Conservation (phyloP, 1,140 invertebrate genomes). For the Achroia grisella region DNA sequence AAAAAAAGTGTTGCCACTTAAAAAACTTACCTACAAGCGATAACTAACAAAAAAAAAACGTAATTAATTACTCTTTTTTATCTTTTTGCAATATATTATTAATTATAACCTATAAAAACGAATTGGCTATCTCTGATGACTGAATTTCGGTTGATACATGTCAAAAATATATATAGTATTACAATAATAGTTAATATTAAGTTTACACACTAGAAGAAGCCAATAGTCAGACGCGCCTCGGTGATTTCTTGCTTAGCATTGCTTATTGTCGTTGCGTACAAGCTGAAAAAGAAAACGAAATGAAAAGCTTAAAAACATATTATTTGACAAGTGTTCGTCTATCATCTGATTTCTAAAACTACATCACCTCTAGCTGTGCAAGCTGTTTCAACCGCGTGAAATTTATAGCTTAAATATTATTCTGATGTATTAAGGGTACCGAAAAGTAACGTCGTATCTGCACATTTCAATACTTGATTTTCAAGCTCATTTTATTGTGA, state of each 20-base stretch:
- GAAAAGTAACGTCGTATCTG: too few species aligned
- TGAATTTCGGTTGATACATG: constrained; percentile 13
- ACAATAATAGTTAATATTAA: constrained; percentile 3
- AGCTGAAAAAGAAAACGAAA: constrained; percentile 36
- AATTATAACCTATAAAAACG: constrained; percentile 5
- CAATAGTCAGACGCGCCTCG: neutral
- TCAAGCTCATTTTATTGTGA: too few species aligned
- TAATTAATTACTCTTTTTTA: constrained; percentile 4
- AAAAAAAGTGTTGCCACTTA: too few species aligned
- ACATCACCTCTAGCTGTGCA: neutral
- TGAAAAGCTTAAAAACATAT: too few species aligned
- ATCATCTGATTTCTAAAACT: too few species aligned
- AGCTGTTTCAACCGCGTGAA: too few species aligned
- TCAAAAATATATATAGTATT: constrained; percentile 45
- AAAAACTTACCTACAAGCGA: constrained; percentile 9
- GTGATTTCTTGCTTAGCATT: constrained; percentile 15
- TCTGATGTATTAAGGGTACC: too few species aligned
- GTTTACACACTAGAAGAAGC: too few species aligned
- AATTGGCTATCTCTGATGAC: constrained; percentile 6
- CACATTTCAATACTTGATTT: too few species aligned
- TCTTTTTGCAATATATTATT: neutral
- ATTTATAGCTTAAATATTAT: too few species aligned
- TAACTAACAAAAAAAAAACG: constrained; percentile 6
- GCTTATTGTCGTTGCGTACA: constrained; percentile 52
- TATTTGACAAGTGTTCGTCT: too few species aligned